A percentile compares a stretch with the other conserved stretches of the same genome.
Evolutionary conservation across 2,797 vertebrate species (phyloP).

Genomic region (Gastrophryne carolinensis): DNA sequence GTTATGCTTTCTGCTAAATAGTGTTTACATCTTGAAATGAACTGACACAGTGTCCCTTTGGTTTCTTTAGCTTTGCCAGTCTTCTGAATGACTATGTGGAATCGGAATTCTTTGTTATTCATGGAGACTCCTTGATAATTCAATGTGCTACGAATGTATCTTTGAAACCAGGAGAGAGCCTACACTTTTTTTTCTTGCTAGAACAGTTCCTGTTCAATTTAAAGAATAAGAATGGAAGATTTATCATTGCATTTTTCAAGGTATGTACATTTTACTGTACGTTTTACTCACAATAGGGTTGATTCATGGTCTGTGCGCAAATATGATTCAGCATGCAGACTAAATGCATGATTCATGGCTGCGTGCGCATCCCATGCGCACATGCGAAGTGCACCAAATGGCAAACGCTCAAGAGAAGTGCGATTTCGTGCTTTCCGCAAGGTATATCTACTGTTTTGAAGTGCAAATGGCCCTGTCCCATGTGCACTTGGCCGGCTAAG

Average conservation of each 20-base stretch:
- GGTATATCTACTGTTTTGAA: no score
- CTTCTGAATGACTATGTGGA: slow-evolving; percentile 66
- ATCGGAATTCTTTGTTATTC: slow-evolving; percentile 66
- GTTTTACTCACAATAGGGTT: no score
- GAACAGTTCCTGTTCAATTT: slow-evolving; percentile 61
- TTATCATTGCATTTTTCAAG: slow-evolving; percentile 64
- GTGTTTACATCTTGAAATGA: not conserved
- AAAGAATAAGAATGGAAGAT: slow-evolving; percentile 61
- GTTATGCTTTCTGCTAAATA: not conserved
- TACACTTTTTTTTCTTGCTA: slow-evolving; percentile 62
- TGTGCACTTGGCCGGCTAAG: no score
- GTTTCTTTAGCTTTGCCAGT: slow-evolving; percentile 57
- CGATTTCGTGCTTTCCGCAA: no score
- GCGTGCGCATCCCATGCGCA: no score
- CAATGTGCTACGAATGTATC: slow-evolving; percentile 50
- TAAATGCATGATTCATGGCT: no score
- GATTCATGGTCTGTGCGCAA: no score
- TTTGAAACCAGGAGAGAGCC: slow-evolving; percentile 53
- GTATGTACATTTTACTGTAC: slow-evolving; percentile 55
- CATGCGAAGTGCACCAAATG: no score
- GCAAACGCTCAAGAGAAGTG: no score
- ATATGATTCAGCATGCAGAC: no score
- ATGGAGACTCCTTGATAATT: slow-evolving; percentile 65
- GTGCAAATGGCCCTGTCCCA: no score
- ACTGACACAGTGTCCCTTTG: not conserved